Percentiles rank a stretch among this genome's conserved stretches.
phyloP scores from a whole-genome alignment of 2,888 invertebrate genomes.

The Euproctis similis region DNA sequence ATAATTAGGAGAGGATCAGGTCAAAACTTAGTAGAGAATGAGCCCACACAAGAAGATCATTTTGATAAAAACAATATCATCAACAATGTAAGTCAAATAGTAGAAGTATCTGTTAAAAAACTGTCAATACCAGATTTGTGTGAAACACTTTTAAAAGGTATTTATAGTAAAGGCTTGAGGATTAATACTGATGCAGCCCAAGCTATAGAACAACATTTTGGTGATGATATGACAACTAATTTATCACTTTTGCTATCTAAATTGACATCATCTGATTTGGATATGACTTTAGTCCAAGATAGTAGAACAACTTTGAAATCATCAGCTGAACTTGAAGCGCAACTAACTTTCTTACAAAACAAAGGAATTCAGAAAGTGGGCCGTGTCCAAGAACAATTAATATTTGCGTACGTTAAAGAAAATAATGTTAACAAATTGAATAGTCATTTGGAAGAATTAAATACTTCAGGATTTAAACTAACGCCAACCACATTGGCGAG shows the following conservation, averaged over 20 bases:
- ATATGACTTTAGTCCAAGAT: constrained; percentile 40
- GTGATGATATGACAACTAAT: constrained; percentile 78
- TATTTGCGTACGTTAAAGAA: constrained; percentile 77
- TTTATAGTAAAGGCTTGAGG: constrained; percentile 80
- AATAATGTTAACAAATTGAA: constrained; percentile 78
- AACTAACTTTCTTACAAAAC: constrained; percentile 69
- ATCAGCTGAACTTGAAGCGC: constrained; percentile 71
- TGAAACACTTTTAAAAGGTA: constrained; percentile 65
- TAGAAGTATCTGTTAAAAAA: constrained; percentile 67
- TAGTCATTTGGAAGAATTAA: constrained; percentile 74
- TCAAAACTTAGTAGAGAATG: constrained; percentile 34
- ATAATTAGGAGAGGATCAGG: constrained; percentile 35
- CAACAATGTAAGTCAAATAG: constrained; percentile 69
- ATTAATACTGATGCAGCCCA: constrained; percentile 78
- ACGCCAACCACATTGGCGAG: constrained; percentile 76
- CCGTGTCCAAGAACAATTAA: constrained; percentile 77
- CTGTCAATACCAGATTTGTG: constrained; percentile 57
- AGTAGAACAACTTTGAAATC: constrained; percentile 31
- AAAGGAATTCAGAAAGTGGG: constrained; percentile 74
- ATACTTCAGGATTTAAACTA: constrained; percentile 75
- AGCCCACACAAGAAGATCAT: constrained; percentile 37
- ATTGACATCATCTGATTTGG: constrained; percentile 79
- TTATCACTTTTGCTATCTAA: constrained; percentile 78
- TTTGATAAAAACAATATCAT: constrained; percentile 27
- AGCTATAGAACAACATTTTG: constrained; percentile 78